Conservation (phyloP, 2,113 vertebrate species). For the western clawed frog (Xenopus tropicalis) region DNA sequence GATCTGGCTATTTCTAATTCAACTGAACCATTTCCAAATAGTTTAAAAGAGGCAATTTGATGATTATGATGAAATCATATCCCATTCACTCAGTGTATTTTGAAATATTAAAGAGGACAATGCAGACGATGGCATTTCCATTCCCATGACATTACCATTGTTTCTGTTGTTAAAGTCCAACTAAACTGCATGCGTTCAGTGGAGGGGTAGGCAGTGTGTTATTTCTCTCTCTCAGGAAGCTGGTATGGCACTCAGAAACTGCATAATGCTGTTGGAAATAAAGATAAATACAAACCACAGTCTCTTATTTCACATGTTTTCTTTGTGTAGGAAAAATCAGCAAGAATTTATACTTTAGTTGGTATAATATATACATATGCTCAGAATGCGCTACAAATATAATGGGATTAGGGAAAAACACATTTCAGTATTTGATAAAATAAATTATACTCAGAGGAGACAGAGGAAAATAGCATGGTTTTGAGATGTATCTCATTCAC, state of each 20-base stretch:
- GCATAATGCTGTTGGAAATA: background rate
- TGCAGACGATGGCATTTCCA: conserved; percentile 56
- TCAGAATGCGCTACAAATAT: too few relatives aligned
- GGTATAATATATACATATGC: too few relatives aligned
- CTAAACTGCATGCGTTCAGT: conserved; percentile 59
- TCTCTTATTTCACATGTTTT: too few relatives aligned
- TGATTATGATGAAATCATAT: background rate
- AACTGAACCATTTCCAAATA: background rate
- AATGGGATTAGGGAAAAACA: too few relatives aligned
- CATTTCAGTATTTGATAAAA: too few relatives aligned
- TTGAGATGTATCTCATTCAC: too few relatives aligned
- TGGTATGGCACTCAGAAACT: conserved; percentile 47
- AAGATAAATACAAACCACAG: too few relatives aligned
- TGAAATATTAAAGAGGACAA: conserved; percentile 50
- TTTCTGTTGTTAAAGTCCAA: conserved; percentile 35
- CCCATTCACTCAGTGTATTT: background rate
- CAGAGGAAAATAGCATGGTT: too few relatives aligned
- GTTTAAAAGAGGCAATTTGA: background rate
- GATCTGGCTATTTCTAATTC: conserved; percentile 29
- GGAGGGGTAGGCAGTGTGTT: conserved; percentile 8
- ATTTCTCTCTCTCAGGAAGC: conserved; percentile 64
- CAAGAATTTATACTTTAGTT: too few relatives aligned
- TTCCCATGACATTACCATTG: conserved; percentile 42
- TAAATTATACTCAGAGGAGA: too few relatives aligned
- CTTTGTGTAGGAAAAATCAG: too few relatives aligned